Evolutionary conservation across 1,140 invertebrate species (phyloP).

Genomic region (Cyclina sinensis): DNA sequence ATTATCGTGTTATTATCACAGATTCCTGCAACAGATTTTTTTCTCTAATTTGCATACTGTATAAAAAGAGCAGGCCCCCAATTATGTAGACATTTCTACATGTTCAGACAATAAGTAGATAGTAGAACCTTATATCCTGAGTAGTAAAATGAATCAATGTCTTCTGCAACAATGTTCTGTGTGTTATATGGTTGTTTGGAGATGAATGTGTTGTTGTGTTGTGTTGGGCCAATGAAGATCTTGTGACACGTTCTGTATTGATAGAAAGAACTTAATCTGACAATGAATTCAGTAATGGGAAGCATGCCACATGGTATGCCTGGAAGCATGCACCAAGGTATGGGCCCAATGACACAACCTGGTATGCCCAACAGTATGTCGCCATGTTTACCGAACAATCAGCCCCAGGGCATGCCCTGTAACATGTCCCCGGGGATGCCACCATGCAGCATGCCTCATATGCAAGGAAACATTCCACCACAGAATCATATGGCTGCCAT

Average conservation of each 20-base stretch:
- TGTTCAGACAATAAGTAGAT: neutral
- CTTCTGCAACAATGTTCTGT: neutral
- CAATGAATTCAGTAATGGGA: conserved; percentile 56
- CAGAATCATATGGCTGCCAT: conserved; percentile 30
- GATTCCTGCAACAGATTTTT: no score
- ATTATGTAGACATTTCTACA: conserved; percentile 10
- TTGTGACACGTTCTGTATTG: neutral
- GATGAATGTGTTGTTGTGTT: neutral
- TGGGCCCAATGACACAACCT: conserved; percentile 1
- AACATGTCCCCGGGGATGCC: conserved; percentile 45
- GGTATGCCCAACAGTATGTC: conserved; percentile 60
- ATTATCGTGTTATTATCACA: no score
- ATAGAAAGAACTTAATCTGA: neutral
- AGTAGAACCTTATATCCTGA: conserved; percentile 24
- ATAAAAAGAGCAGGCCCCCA: neutral
- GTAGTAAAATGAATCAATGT: no score
- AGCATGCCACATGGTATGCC: conserved; percentile 56
- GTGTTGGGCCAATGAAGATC: neutral
- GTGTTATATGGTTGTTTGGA: neutral
- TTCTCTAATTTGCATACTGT: neutral
- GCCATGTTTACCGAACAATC: conserved; percentile 54
- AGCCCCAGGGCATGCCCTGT: conserved; percentile 47
- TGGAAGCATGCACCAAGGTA: conserved; percentile 35
- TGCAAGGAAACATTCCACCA: conserved; percentile 16
- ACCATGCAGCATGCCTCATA: conserved; percentile 44